Evolutionary conservation across 2,797 vertebrate genomes (phyloP).

Genomic region (Anabas testudineus): DNA sequence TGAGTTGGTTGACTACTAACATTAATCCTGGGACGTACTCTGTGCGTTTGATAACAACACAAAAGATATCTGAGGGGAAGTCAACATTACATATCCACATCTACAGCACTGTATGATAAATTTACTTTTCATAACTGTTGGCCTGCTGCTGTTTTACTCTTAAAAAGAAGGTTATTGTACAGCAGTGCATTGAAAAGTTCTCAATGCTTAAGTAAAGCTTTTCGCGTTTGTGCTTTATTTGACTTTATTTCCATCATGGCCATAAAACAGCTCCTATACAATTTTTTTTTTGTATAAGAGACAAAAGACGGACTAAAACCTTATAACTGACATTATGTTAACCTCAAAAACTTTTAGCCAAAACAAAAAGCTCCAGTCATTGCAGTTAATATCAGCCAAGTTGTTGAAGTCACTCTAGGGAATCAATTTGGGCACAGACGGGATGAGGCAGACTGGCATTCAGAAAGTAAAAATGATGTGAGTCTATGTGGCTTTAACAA

Average conservation of each 20-base stretch:
- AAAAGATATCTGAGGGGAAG: background rate
- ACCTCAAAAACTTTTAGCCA: background rate
- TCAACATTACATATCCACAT: background rate
- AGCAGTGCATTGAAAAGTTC: no score
- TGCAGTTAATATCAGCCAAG: conserved; percentile 25
- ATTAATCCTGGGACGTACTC: background rate
- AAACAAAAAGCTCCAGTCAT: background rate
- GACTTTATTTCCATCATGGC: background rate
- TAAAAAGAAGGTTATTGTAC: no score
- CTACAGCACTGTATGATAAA: background rate
- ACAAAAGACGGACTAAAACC: background rate
- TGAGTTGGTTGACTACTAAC: background rate
- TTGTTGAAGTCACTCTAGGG: conserved; percentile 3
- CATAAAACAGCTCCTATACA: background rate
- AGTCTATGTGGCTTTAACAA: background rate
- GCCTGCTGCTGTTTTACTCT: no score
- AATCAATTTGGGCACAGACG: conserved; percentile 24
- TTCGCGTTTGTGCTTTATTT: no score
- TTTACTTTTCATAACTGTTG: no score
- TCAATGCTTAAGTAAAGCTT: no score
- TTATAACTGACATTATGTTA: background rate
- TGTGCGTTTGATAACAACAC: background rate
- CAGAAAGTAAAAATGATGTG: conserved; percentile 18
- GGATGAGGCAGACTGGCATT: conserved; percentile 13
- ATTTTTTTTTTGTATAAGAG: no score